Base-by-base conservation (phyloP, 2,797 vertebrate species). In the Stomatorhinus walkeri region DNA sequence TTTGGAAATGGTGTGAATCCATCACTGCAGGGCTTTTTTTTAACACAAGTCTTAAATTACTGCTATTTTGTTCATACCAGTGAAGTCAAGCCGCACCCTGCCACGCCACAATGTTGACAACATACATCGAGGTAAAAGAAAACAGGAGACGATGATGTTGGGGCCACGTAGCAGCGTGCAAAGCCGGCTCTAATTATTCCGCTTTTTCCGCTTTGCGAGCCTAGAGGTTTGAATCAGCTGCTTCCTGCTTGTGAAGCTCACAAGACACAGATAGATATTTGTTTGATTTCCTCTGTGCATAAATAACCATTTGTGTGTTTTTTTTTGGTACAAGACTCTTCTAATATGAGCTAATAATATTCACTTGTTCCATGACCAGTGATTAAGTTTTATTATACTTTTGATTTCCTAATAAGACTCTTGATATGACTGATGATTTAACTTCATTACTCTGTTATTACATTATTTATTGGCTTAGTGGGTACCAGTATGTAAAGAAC, bases 391-490 rank as follows among this genome's bases (percentile, higher is more conserved):
- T 51, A 28, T 16, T 32, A 51, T 85, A 28, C 49, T 51, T 85
- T 32, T 85, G 84, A 81, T 81, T 46, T 81, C 76, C 76, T 81
- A 81, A 46, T 81, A 81, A 81, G 36, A 46, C 40, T 43, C 40
- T 46, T 81, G 76, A 81, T 81, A 81, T 81, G 36, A 81, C n/a
- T 48, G 81, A 48, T 48, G 79, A 48, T 48, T 48, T 85, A 51
- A 48, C 40, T 51, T 85, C 22, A 51, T 85, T 24, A 10, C 9
- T 1, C 48, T 9, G n/a, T 85, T 51, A 51, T 51, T 51, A 85
- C 48, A 85, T 85, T 85, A 84, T 51, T 51, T 84, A 51, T 51
- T 85, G 48, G 10, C 3, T 85, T 85, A 28, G n/a, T 22, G n/a
- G 81, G 22, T 85, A 24, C 16, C n/a, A 22, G 81, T 51, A 85